phyloP scores from a whole-genome alignment of 2,888 invertebrate genomes.

The Dryomyza anilis region DNA sequence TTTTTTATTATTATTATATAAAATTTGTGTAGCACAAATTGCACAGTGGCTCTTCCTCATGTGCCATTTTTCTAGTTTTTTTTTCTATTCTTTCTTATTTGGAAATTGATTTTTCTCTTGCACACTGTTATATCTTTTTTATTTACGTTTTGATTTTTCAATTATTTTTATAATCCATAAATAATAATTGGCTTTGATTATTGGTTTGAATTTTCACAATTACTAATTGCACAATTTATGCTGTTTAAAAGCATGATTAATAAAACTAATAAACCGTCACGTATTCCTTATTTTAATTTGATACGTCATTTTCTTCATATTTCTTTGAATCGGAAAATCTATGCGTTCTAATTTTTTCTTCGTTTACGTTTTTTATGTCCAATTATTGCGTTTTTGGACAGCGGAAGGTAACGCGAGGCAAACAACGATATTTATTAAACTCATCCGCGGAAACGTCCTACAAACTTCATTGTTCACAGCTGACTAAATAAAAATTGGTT shows the following conservation, averaged over 20 bases:
- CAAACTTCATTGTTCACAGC: constrained; percentile 21
- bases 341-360: not conserved
- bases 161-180: not conserved
- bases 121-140: constrained; percentile 5
- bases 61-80: constrained; percentile 20
- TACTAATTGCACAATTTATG: constrained; percentile 6
- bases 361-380: constrained; percentile 1
- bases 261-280: constrained; percentile 1
- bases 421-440: not conserved
- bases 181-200: no score
- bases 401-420: not conserved
- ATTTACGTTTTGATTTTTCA: not conserved
- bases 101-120: constrained; percentile 12
- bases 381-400: constrained; percentile 4
- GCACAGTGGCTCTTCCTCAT: not conserved
- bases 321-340: constrained; percentile 2
- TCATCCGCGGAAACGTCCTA: not conserved
- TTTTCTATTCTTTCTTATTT: no score
- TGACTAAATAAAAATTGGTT: no score
- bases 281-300: not conserved
- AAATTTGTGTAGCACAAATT: not conserved
- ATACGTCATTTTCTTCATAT: constrained; percentile 2
- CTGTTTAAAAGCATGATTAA: not conserved
- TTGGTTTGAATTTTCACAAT: not conserved
- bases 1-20: constrained; percentile 2